Base-by-base conservation (phyloP, 2,888 invertebrate genomes). In the Lithophane ornitopus region DNA sequence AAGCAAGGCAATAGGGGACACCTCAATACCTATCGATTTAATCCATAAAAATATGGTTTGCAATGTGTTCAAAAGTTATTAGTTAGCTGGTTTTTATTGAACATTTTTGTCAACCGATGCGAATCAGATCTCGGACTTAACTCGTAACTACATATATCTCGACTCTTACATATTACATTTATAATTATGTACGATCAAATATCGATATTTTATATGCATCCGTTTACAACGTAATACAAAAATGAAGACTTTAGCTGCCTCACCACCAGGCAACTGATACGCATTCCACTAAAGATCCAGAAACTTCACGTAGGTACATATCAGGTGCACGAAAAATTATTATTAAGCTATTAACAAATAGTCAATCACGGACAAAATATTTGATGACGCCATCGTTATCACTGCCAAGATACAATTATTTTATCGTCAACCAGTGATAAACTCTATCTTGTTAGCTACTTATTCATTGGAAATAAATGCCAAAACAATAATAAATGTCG, bases 401-500 rank as follows among this genome's bases (percentile, higher is more conserved):
- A 72, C 66, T 65, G 61, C 67, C 74, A 70, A 74, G 54, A 73
- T 74, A 73, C 70, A 80, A 76, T 62, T 70, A 77, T 65, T 70
- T 81, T 87, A 81, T 85, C 85, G 46, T 80, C 56, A 68, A 52
- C 70, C 49, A 73, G 16, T 41, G 87, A 85, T 86, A 87, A 82
- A 76, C 70, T 82, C 61, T 82, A 82, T 80, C 72, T 74, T 67
- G 46, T 66, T 77, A 68, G 75, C 65, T 78, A 76, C 82, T 76
- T 85, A 83, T 79, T 80, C 65, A 78, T 81, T 71, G 65, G 78
- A 69, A 77, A 71, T 74, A 76, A 86, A 84, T 80, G 61, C 66
- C 76, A 74, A 86, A 81, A 85, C 87, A 87, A 87, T 80, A 85
- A 80, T 79, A 85, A 70, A 66, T 70, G 56, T 34, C 6, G 67